Conservation (phyloP, 2,113 vertebrate genomes). For the Ariopsis seemanni region DNA sequence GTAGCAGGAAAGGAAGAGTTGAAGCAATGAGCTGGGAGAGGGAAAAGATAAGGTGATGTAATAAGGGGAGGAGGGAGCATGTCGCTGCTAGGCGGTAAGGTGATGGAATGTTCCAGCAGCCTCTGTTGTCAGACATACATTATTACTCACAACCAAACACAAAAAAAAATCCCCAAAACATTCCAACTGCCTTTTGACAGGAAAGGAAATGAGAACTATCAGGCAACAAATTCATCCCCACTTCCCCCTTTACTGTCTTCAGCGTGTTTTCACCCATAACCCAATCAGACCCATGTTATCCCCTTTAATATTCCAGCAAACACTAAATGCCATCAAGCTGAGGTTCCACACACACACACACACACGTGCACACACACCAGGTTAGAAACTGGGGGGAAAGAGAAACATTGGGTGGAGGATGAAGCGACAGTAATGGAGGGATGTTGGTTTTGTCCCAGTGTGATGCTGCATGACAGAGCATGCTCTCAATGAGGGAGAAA, state of each 20-base stretch:
- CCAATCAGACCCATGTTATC: slow-evolving; percentile 4
- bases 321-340: neutral
- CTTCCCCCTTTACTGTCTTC: slow-evolving; percentile 2
- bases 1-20: slow-evolving; percentile 6
- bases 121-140: slow-evolving; percentile 19
- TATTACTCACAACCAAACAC: neutral
- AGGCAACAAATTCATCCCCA: slow-evolving; percentile 6
- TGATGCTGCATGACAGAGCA: neutral
- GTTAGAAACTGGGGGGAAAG: neutral
- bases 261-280: neutral
- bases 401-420: neutral
- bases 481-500: neutral
- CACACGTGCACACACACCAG: neutral
- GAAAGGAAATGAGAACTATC: slow-evolving; percentile 6
- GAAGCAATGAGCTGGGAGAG: slow-evolving; percentile 1
- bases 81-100: slow-evolving; percentile 6
- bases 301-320: neutral
- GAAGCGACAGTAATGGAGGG: neutral
- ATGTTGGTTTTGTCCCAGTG: neutral
- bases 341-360: too few relatives aligned
- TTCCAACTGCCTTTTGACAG: slow-evolving; percentile 15
- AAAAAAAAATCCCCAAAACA: neutral
- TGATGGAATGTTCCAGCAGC: slow-evolving; percentile 38
- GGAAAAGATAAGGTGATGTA: slow-evolving; percentile 42
- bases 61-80: slow-evolving; percentile 12